phyloP scores from a whole-genome alignment of 2,888 invertebrate species.

The Alviniconcha strummeri region DNA sequence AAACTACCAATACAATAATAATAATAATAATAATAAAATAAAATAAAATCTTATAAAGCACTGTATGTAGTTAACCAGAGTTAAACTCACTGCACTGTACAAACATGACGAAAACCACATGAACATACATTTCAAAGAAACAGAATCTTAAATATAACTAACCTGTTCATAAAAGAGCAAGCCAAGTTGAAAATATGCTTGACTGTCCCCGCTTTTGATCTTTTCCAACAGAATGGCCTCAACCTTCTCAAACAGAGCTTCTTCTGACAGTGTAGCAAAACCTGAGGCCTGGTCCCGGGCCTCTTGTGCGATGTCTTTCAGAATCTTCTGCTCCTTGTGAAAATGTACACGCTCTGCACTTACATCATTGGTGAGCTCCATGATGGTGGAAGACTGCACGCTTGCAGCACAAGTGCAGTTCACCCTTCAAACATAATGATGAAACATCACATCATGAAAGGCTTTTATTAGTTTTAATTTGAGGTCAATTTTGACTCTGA shows the following conservation, averaged over 20 bases:
- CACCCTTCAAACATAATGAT: too few species aligned
- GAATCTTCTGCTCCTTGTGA: slow-evolving; percentile 51
- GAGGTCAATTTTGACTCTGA: too few species aligned
- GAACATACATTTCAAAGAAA: background rate
- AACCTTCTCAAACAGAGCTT: slow-evolving; percentile 67
- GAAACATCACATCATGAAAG: too few species aligned
- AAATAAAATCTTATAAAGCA: too few species aligned
- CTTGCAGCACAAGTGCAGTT: too few species aligned
- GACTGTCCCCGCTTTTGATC: slow-evolving; percentile 65
- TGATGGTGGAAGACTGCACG: background rate
- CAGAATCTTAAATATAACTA: background rate
- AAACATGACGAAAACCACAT: too few species aligned
- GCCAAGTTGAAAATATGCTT: slow-evolving; percentile 70
- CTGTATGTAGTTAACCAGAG: too few species aligned
- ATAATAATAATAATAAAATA: too few species aligned
- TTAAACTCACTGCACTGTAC: too few species aligned
- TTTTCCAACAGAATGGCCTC: slow-evolving; percentile 67
- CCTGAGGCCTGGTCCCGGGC: slow-evolving; percentile 50
- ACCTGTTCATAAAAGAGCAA: slow-evolving; percentile 73
- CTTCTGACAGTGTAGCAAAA: slow-evolving; percentile 56
- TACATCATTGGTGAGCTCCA: slow-evolving; percentile 35
- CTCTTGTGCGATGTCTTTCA: slow-evolving; percentile 62
- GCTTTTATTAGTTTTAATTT: too few species aligned
- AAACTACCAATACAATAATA: too few species aligned
- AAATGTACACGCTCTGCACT: slow-evolving; percentile 32